Base-by-base conservation (phyloP, 2,797 vertebrate species). In the Lycodopsis pacificus region DNA sequence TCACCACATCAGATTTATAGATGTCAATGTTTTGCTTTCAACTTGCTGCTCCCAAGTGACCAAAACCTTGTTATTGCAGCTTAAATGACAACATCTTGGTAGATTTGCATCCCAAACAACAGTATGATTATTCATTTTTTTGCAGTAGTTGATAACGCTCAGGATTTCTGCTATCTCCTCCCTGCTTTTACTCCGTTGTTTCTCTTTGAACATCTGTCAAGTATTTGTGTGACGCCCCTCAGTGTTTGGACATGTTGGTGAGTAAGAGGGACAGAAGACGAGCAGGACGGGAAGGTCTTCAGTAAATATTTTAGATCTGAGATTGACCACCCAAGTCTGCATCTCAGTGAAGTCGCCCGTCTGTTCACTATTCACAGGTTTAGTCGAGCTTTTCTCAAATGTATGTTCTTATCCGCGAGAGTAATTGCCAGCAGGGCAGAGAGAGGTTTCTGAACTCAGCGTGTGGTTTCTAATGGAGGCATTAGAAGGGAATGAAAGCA, bases 231-330 rank as follows among this genome's bases (percentile, higher is more conserved):
- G 27, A 54, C 34, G 14, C 4, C 57, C 38, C 38, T 34, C 71
- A 3, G 53, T 85, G 62, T 86, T 87, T 80, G 44, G 69, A 75
- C 22, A 1, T 42, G 36, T 20, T 10, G 19, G 13, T 72, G 61
- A 79, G 36, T 61, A 61, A 62, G 54, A 71, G 9, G 19, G 56
- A 74, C 56, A 25, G 67, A 65, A 72, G 51, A 83, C 8, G 0
- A 85, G 57, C 46, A 34, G 61, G 82, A 80, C 66, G 65, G 66
- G 65, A 81, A 59, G 72, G 69, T 73, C 51, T 30, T 70, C 20
- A 27, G 51, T 84, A 89, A 91, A 89, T 74, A 86, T 87, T 88
- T 88, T 42, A 76, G 34, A 38, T 22, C 12, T 7, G 38, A 76
- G 65, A 44, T 25, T 19, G 54, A 46, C 77, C 82, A 61, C 86